Percentiles rank a stretch among this genome's conserved stretches.
phyloP scores from a whole-genome alignment of 2,888 invertebrate genomes.

The Nemurella pictetii region DNA sequence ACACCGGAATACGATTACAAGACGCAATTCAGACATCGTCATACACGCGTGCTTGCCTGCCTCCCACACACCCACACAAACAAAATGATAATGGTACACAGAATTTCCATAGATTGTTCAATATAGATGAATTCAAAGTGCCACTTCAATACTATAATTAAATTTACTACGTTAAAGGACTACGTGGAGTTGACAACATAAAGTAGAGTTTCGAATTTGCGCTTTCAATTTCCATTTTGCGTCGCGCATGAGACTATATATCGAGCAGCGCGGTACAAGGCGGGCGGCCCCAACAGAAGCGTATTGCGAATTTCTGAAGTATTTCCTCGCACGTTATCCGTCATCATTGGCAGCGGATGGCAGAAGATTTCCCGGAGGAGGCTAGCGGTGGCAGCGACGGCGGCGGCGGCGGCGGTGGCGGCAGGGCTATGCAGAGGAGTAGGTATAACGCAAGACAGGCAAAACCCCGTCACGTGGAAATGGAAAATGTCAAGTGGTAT shows the following conservation, averaged over 20 bases:
- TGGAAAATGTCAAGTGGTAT: slow-evolving; percentile 10
- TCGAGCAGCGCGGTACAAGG: neutral
- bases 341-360: neutral
- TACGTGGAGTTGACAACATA: neutral
- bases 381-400: slow-evolving; percentile 12
- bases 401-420: slow-evolving; percentile 9
- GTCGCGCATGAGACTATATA: neutral
- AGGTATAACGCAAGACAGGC: slow-evolving; percentile 29
- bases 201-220: neutral
- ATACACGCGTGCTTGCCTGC: too few species aligned
- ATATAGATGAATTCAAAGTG: neutral
- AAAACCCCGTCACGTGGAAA: slow-evolving; percentile 32
- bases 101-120: neutral
- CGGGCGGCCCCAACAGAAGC: neutral
- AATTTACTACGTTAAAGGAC: neutral
- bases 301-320: neutral
- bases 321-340: neutral
- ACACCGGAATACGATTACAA: neutral
- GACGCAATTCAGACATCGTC: too few species aligned
- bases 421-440: slow-evolving; percentile 32
- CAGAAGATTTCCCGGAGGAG: slow-evolving; percentile 25
- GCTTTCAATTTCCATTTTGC: neutral
- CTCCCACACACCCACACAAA: too few species aligned
- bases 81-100: neutral
- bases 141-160: neutral